Conservation (phyloP, 1,140 invertebrate genomes). For the Camponotus pennsylvanicus region DNA sequence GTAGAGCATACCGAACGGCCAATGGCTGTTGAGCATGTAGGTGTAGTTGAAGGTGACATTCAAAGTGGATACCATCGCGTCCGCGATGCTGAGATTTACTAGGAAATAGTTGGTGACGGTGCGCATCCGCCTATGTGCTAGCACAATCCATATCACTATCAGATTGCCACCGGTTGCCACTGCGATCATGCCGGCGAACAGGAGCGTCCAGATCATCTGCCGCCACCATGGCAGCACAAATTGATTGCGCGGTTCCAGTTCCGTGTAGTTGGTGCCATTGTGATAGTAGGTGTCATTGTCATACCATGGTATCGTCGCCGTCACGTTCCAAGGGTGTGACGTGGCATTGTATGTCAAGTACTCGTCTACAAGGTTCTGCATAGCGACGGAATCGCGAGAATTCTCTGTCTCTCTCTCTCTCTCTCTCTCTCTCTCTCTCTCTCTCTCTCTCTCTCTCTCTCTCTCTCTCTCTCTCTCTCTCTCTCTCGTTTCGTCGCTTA, state of each 20-base stretch:
- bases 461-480: no score
- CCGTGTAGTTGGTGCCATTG: slow-evolving; percentile 77
- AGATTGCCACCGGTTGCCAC: slow-evolving; percentile 97
- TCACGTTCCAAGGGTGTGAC: slow-evolving; percentile 68
- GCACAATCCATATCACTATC: slow-evolving; percentile 98
- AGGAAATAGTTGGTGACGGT: slow-evolving; percentile 98
- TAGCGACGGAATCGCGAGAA: slow-evolving; percentile 33
- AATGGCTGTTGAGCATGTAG: slow-evolving; percentile 96
- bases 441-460: no score
- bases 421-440: no score
- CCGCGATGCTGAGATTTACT: slow-evolving; percentile 97
- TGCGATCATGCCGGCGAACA: slow-evolving; percentile 95
- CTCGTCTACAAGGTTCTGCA: slow-evolving; percentile 72
- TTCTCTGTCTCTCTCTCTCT: no score
- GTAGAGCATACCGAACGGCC: slow-evolving; percentile 97
- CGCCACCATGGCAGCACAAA: slow-evolving; percentile 95
- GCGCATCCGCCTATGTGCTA: slow-evolving; percentile 96
- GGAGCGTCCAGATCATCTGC: slow-evolving; percentile 93
- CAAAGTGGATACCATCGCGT: slow-evolving; percentile 95
- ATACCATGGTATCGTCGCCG: slow-evolving; percentile 50
- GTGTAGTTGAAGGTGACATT: slow-evolving; percentile 98
- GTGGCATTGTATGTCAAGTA: slow-evolving; percentile 68
- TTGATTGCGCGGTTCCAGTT: slow-evolving; percentile 78
- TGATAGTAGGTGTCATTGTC: slow-evolving; percentile 72
- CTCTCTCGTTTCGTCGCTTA: background rate